Base-by-base conservation (phyloP, 2,888 invertebrate genomes). In the Pyrochroa serraticornis region DNA sequence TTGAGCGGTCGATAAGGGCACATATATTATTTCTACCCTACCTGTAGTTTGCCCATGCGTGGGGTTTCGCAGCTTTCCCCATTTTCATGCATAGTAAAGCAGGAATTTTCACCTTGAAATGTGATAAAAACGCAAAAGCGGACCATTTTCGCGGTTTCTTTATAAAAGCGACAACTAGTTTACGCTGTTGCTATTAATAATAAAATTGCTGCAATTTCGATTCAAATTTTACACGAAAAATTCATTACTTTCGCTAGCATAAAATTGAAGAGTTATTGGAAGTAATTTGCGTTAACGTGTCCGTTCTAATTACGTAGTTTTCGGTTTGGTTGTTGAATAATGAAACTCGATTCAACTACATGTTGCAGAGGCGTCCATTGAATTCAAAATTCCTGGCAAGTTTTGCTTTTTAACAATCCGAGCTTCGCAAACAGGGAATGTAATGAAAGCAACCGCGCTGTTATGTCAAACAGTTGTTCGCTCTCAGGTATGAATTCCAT, bases 401-500 rank as follows among this genome's bases (percentile, higher is more conserved):
- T 72, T 72, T 69, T 64, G 71, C 71, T 74, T 73, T 74, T 74
- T 72, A 73, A 72, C 73, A 74, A 74, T 74, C 73, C 72, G 68
- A 63, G 72, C 71, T 74, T 62, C 66, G 67, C 70, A 74, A 73
- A 73, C 72, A 68, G 68, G 72, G 75, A 75, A 74, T 74, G 74
- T 67, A 74, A 74, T 72, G 73, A 73, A 73, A 75, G 70, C 73
- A 69, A 71, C 74, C 72, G 72, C 74, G 66, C 67, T 72, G 74
- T 71, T 74, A 75, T 76, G 75, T 76, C 76, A 74, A 75, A 73
- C 75, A 75, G 73, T 75, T 76, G 75, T 75, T 75, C 71, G 71
- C 75, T 75, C 71, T 74, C 75, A 76, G 75, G 75, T 75, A 76
- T 76, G 75, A 75, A 75, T 75, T 75, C 75, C 75, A 74, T 73